phyloP scores from a whole-genome alignment of 2,888 invertebrate species.

The Adelognathus sp. region DNA sequence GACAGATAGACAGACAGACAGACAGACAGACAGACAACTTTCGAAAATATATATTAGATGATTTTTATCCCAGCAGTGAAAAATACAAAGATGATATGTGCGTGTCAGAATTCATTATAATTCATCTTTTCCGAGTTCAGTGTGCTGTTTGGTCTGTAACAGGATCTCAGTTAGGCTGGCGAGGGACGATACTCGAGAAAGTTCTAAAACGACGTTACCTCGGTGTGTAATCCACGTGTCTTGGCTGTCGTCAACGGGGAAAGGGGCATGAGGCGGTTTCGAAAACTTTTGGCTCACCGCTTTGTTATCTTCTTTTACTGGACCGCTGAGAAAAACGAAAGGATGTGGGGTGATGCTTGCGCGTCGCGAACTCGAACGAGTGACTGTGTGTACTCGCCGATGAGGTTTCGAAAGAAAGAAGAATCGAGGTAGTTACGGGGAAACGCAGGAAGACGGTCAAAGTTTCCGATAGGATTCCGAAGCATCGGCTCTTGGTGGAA shows the following conservation, averaged over 20 bases:
- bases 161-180: background rate
- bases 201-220: constrained; percentile 23
- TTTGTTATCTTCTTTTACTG: constrained; percentile 1
- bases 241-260: background rate
- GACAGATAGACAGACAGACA: too few relatives aligned
- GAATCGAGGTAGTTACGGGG: constrained; percentile 59
- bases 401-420: constrained; percentile 32
- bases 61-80: background rate
- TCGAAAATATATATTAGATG: too few relatives aligned
- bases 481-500: constrained; percentile 44
- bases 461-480: constrained; percentile 66
- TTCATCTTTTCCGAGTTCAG: background rate
- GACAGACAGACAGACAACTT: too few relatives aligned
- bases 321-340: background rate
- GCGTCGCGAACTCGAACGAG: background rate
- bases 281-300: constrained; percentile 18
- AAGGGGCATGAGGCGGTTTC: background rate
- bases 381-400: background rate
- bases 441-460: constrained; percentile 44
- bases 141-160: constrained; percentile 6
- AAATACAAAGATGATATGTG: background rate
- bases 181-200: background rate
- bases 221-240: constrained; percentile 9
- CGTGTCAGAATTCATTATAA: constrained; percentile 3
- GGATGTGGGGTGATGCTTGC: background rate